Evolutionary conservation across 2,797 vertebrate species (phyloP), one percentile per base, ranked within the genome.

Genomic region (Xenopus petersii): DNA sequence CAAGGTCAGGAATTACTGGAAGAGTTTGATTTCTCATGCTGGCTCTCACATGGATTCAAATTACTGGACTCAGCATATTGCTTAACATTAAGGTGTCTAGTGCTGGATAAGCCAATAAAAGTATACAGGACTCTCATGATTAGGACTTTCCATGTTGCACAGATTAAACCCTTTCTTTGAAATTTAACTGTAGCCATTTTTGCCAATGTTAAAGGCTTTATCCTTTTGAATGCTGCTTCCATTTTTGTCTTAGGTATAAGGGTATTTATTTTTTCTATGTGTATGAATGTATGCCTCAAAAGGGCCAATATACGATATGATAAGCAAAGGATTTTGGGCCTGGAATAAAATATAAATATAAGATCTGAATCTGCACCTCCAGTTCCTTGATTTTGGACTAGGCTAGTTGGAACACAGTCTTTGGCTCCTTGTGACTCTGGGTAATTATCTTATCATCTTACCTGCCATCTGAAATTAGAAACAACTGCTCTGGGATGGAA

Each of bases 131-230:
- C 63, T 72, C 58, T 77, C 58, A 62, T 49, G 46, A 4, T 56
- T 67, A 42, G 1, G 7, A 6, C 56, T 42, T n/a, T n/a, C 12
- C 36, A 42, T 33, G 11, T 54, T 60, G 12, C 54, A 47, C 58
- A 51, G 70, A 12, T 16, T 42, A 13, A 24, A 30, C 48, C 33
- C 16, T 17, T 64, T 42, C 7, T 42, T 48, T 62, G n/a, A 6
- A 48, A 77, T 15, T 49, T 36, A 58, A 58, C 33, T 78, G 71
- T 73, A 78, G 71, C 71, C 69, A 10, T 24, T 70, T 73, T 59
- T 58, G 67, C 51, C 48, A 64, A 60, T 49, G 16, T 33, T 68
- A 7, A 55, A 42, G 16, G 30, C 59, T 5, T 66, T 51, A 54
- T 42, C 33, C 15, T 72, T 42, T 61, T 64, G 42, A 24, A 5